These are phyloP conservation scores for Drosophila nikananu DNA, from an alignment of 1,140 invertebrate genomes.

Conservation along the genomic window DNA sequence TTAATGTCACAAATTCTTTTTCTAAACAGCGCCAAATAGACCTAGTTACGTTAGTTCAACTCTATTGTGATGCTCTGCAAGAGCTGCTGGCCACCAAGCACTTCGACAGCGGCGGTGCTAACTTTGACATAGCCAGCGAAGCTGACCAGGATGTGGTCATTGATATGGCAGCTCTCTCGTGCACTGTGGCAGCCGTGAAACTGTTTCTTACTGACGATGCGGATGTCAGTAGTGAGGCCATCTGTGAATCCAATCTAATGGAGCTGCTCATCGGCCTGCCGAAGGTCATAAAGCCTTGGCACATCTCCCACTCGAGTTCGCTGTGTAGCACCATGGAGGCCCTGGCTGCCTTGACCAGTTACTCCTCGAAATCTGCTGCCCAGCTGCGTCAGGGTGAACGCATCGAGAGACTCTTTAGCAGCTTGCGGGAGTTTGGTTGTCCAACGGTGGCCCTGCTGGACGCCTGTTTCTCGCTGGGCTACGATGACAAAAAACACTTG, in stretches of 20 bases:
- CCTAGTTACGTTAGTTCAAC: conserved; percentile 87
- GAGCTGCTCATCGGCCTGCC: conserved; percentile 73
- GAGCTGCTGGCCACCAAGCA: conserved; percentile 73
- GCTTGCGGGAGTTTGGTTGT: conserved; percentile 72
- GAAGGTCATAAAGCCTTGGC: conserved; percentile 67
- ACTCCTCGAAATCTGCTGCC: conserved; percentile 45
- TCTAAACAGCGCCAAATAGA: conserved; percentile 87
- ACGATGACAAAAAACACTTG: conserved; percentile 73
- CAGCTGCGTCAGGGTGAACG: conserved; percentile 56
- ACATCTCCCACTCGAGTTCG: conserved; percentile 58
- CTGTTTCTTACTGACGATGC: conserved; percentile 48
- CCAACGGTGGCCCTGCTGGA: conserved; percentile 80
- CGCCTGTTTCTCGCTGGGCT: conserved; percentile 84
- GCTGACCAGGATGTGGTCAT: conserved; percentile 65
- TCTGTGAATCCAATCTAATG: conserved; percentile 74
- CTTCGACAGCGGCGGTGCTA: conserved; percentile 66
- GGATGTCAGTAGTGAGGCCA: conserved; percentile 59
- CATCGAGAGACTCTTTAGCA: conserved; percentile 79
- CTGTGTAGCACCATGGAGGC: conserved; percentile 69
- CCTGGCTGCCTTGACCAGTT: conserved; percentile 57
- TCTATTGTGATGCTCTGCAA: conserved; percentile 85
- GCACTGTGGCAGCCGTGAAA: conserved; percentile 65
- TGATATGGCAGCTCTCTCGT: conserved; percentile 67
- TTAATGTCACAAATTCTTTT: background rate
- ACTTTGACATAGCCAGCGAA: conserved; percentile 76